Evolutionary conservation across 2,888 invertebrate genomes (phyloP).

Genomic region (Sinhomidia bicolor): DNA sequence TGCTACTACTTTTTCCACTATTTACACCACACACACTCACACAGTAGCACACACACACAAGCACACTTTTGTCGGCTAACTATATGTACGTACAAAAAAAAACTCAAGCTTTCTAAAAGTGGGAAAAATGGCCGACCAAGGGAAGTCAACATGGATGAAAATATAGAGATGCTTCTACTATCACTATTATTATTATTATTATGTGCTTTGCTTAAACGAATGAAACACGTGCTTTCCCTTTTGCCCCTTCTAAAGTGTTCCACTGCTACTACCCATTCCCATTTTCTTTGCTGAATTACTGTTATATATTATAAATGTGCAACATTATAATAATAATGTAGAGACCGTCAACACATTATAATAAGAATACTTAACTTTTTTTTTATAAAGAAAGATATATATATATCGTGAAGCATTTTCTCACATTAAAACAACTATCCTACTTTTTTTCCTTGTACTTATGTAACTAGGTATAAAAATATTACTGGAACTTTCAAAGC

Average conservation of each 20-base stretch:
- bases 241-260: not conserved
- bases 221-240: constrained; percentile 56
- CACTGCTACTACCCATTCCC: not conserved
- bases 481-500: not conserved
- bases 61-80: too few species aligned
- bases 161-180: too few species aligned
- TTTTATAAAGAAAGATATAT: constrained; percentile 1
- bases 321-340: not conserved
- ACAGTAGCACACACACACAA: not conserved
- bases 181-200: not conserved
- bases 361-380: constrained; percentile 21
- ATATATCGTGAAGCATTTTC: not conserved
- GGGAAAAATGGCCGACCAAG: constrained; percentile 13
- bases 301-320: not conserved
- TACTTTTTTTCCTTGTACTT: not conserved
- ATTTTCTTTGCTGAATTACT: constrained; percentile 29
- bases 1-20: not conserved
- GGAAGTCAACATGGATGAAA: constrained; percentile 20
- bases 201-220: constrained; percentile 21
- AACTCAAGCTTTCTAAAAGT: constrained; percentile 10
- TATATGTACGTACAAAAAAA: too few species aligned
- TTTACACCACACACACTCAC: constrained; percentile 2
- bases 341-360: not conserved
- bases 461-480: not conserved
- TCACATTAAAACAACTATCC: not conserved